phyloP scores from a whole-genome alignment of 2,113 vertebrate genomes.

The Xenopus laevis region DNA sequence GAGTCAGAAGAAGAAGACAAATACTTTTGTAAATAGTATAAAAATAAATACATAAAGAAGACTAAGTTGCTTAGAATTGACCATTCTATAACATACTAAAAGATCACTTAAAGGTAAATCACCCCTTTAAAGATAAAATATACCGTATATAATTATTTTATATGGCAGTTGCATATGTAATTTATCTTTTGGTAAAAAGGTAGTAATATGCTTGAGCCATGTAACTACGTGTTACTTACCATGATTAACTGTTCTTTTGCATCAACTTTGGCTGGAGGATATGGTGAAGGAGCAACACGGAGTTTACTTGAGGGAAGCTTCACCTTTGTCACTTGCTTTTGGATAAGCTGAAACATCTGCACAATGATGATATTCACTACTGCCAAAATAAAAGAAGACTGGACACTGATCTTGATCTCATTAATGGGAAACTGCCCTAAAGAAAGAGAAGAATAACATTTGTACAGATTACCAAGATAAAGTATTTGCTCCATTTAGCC shows the following conservation, averaged over 20 bases:
- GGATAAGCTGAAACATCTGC: constrained; percentile 49
- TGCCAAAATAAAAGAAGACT: constrained; percentile 51
- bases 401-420: constrained; percentile 49
- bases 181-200: no score
- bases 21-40: no score
- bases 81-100: no score
- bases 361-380: constrained; percentile 49
- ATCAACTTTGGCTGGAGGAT: not conserved
- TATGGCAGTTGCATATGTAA: no score
- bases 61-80: no score
- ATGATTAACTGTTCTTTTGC: constrained; percentile 6
- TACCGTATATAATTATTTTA: no score
- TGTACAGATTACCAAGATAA: no score
- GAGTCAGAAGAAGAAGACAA: no score
- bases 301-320: not conserved
- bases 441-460: not conserved
- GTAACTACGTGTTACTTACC: constrained; percentile 37
- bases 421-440: constrained; percentile 46
- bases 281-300: not conserved
- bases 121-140: no score
- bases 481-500: not conserved
- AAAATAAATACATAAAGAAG: no score
- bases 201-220: no score
- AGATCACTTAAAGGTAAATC: no score
- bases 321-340: constrained; percentile 25